Conservation (phyloP, 2,113 vertebrate genomes). For the Formicarius rufipectus region DNA sequence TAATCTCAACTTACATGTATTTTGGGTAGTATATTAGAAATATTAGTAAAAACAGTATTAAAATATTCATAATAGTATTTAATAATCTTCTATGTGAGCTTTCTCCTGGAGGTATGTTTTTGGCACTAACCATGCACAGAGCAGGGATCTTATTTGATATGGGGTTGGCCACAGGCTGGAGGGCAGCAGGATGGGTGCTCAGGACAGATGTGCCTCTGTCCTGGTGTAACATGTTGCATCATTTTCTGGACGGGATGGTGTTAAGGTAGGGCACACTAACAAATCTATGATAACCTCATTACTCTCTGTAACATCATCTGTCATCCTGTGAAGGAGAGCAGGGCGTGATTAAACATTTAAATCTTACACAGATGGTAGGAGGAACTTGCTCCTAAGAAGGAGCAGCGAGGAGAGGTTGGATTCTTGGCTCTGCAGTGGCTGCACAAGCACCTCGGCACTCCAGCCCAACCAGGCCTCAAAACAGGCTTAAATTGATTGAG, state of each 20-base stretch:
- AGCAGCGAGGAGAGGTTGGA: neutral
- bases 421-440: neutral
- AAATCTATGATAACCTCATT: neutral
- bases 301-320: neutral
- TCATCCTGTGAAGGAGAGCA: neutral
- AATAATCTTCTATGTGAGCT: neutral
- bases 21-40: neutral
- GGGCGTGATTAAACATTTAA: neutral
- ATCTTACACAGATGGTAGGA: neutral
- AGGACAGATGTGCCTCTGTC: fast-evolving
- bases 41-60: neutral
- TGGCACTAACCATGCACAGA: fast-evolving
- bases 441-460: neutral
- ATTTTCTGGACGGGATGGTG: neutral
- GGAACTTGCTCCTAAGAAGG: neutral
- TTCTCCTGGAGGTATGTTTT: neutral
- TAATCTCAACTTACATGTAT: neutral
- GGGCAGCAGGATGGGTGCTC: neutral
- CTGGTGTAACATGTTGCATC: neutral
- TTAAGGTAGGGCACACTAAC: neutral
- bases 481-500: neutral
- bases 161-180: neutral
- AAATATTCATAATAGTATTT: neutral
- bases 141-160: neutral
- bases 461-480: neutral